A percentile compares a stretch with the other conserved stretches of the same genome.
Evolutionary conservation across 2,113 vertebrate genomes (phyloP).

Genomic region (Nerophis ophidion): DNA sequence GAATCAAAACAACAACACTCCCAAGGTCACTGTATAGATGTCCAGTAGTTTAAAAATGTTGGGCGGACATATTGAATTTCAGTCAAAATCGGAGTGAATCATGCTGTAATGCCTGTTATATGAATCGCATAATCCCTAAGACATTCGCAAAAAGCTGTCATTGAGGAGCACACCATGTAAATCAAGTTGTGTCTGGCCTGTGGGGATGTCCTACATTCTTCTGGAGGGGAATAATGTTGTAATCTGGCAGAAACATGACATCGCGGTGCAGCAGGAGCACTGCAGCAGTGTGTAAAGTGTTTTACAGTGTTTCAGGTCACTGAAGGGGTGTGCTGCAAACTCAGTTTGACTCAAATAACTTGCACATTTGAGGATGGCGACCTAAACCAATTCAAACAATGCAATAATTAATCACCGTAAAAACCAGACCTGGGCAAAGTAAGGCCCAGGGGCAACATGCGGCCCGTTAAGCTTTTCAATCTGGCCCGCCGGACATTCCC

Average conservation of each 20-base stretch:
- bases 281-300: slow-evolving; percentile 24
- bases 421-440: too few species aligned
- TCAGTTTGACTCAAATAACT: neutral
- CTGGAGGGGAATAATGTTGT: slow-evolving; percentile 27
- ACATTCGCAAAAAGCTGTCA: slow-evolving; percentile 14
- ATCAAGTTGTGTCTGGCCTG: slow-evolving; percentile 24
- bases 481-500: too few species aligned
- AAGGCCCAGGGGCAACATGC: too few species aligned
- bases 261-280: slow-evolving; percentile 39
- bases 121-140: neutral
- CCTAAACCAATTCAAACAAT: too few species aligned
- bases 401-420: neutral
- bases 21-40: slow-evolving; percentile 35
- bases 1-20: slow-evolving; percentile 53
- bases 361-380: slow-evolving; percentile 3
- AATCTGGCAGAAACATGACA: slow-evolving; percentile 43
- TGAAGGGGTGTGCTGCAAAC: slow-evolving; percentile 20
- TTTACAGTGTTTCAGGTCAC: slow-evolving; percentile 39
- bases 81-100: slow-evolving; percentile 17
- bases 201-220: slow-evolving; percentile 47
- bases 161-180: slow-evolving; percentile 20
- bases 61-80: slow-evolving; percentile 22
- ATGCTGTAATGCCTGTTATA: slow-evolving; percentile 18
- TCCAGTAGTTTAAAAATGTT: slow-evolving; percentile 26
- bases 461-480: too few species aligned